Percentiles rank a stretch among this genome's conserved stretches.
Evolutionary conservation across 2,797 vertebrate species (phyloP).

Genomic region (Crenuchus spilurus): DNA sequence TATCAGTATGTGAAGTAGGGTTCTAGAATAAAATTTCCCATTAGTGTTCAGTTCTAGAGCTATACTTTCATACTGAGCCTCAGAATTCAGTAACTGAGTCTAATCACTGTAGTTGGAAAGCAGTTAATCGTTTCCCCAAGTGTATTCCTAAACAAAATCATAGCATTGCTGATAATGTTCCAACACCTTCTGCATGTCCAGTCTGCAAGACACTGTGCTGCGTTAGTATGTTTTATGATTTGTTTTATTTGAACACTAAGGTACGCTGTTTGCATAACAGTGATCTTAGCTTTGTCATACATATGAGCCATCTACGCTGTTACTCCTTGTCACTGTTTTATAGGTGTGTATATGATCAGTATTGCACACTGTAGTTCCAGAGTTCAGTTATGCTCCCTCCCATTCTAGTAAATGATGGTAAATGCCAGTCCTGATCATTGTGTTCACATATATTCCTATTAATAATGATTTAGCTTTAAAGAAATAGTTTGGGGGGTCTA

Average conservation of each 20-base stretch:
- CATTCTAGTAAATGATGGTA: too few species aligned
- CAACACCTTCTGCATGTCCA: background rate
- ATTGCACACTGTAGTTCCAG: background rate
- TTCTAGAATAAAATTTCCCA: too few species aligned
- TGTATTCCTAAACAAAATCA: background rate
- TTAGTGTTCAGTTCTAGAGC: too few species aligned
- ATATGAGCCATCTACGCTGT: background rate
- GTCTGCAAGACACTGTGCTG: background rate
- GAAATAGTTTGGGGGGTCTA: too few species aligned
- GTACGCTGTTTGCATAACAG: background rate
- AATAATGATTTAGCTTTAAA: too few species aligned
- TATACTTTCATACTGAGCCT: too few species aligned
- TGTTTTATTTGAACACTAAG: background rate
- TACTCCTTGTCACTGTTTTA: slow-evolving; percentile 4
- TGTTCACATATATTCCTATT: too few species aligned
- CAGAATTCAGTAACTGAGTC: too few species aligned
- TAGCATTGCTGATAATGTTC: background rate
- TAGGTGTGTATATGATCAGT: background rate
- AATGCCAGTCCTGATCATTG: too few species aligned
- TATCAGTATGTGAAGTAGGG: too few species aligned
- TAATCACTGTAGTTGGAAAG: background rate
- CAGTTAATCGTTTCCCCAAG: background rate
- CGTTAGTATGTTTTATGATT: slow-evolving; percentile 4
- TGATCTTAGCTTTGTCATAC: background rate
- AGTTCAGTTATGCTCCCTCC: background rate